phyloP scores from a whole-genome alignment of 2,888 invertebrate genomes.

The Myathropa florea region DNA sequence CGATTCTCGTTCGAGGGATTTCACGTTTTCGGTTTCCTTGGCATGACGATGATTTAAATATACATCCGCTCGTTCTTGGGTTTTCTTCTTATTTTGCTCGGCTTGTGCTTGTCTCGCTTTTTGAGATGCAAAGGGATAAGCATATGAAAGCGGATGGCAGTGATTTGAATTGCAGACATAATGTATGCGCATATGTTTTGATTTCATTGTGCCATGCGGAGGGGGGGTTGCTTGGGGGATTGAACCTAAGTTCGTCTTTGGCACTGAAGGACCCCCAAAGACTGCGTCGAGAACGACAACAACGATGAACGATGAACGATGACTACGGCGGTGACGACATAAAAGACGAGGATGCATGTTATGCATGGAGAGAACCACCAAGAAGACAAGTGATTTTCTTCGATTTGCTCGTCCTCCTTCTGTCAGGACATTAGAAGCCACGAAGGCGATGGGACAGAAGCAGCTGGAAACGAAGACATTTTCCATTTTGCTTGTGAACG shows the following conservation, averaged over 20 bases:
- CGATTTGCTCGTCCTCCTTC: conserved; percentile 12
- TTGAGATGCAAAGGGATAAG: conserved; percentile 66
- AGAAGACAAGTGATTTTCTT: conserved; percentile 63
- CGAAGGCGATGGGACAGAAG: conserved; percentile 2
- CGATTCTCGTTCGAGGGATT: conserved; percentile 38
- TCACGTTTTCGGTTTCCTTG: conserved; percentile 38
- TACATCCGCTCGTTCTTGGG: conserved; percentile 32
- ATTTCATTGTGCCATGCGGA: conserved; percentile 44
- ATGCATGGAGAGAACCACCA: conserved; percentile 10
- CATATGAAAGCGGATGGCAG: conserved; percentile 69
- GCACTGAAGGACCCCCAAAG: conserved; percentile 40
- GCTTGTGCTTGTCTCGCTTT: conserved; percentile 26
- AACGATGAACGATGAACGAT: conserved; percentile 20
- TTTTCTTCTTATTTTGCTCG: conserved; percentile 6
- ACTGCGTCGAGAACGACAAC: conserved; percentile 21
- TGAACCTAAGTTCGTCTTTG: conserved; percentile 53
- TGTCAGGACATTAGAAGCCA: conserved; percentile 21
- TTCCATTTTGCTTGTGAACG: conserved; percentile 17
- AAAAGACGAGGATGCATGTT: conserved; percentile 23
- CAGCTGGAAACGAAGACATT: conserved; percentile 27
- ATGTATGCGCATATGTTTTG: conserved; percentile 71
- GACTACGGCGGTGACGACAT: too few species aligned
- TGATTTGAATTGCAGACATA: conserved; percentile 71
- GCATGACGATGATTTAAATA: conserved; percentile 56
- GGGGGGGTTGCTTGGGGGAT: conserved; percentile 7